phyloP scores from a whole-genome alignment of 2,888 invertebrate species.

The Esperia sulphurella region DNA sequence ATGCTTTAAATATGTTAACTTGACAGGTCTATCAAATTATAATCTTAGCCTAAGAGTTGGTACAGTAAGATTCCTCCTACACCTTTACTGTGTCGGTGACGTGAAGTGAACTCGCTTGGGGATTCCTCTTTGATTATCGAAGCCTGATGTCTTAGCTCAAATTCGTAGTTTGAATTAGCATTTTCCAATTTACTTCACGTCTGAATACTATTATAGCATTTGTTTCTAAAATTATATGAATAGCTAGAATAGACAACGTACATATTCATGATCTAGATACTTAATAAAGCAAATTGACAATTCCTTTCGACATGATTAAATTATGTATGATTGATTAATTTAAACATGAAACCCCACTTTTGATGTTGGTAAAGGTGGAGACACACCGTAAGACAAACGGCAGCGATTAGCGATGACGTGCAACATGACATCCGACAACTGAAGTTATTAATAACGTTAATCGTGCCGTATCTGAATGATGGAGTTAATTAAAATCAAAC shows the following conservation, averaged over 20 bases:
- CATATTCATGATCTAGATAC: too few species aligned
- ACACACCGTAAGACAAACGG: conserved; percentile 43
- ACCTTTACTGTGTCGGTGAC: too few species aligned
- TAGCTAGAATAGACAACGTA: too few species aligned
- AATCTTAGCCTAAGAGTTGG: not conserved
- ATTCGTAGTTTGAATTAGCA: conserved; percentile 56
- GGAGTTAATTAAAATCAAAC: conserved; percentile 72
- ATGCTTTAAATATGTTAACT: too few species aligned
- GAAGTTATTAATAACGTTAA: conserved; percentile 53
- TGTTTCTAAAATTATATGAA: too few species aligned
- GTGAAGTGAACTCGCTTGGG: conserved; percentile 34
- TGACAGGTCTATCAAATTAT: too few species aligned
- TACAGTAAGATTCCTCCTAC: conserved; percentile 13
- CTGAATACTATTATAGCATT: not conserved
- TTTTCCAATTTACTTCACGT: conserved; percentile 59
- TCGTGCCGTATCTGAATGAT: conserved; percentile 30
- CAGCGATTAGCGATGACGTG: conserved; percentile 56
- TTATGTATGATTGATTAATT: not conserved
- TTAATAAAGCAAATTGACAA: too few species aligned
- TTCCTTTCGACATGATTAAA: not conserved
- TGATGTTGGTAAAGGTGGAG: not conserved
- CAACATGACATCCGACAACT: conserved; percentile 49
- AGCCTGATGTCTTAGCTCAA: conserved; percentile 67
- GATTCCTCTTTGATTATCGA: conserved; percentile 68
- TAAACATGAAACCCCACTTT: not conserved